Conservation (phyloP, 1,140 invertebrate genomes). For the Stegodyphus dumicola region DNA sequence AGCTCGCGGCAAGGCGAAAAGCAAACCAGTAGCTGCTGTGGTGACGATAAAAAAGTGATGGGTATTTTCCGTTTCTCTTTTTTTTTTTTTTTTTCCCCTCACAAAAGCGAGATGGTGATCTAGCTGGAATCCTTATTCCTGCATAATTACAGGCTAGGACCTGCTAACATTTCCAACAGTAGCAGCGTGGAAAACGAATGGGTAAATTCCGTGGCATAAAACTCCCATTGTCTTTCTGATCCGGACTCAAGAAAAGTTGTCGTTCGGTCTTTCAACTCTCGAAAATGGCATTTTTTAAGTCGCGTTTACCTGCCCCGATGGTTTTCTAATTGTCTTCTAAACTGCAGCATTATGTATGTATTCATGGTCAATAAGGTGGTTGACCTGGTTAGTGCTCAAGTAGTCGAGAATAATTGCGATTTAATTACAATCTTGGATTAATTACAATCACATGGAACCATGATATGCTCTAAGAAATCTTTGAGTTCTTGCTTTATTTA, state of each 20-base stretch:
- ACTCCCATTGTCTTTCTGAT: conserved; percentile 38
- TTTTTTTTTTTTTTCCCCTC: neutral
- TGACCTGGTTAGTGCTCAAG: neutral
- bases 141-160: conserved; percentile 46
- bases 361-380: conserved; percentile 1
- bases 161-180: conserved; percentile 1
- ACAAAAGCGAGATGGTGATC: conserved; percentile 18
- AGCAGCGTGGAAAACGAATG: neutral
- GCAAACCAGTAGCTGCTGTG: conserved; percentile 12
- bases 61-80: neutral
- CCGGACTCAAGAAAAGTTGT: conserved; percentile 31
- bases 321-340: conserved; percentile 16
- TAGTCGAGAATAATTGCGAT: neutral
- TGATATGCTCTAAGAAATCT: no score
- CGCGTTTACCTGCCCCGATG: neutral
- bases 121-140: conserved; percentile 16
- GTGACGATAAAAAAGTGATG: neutral
- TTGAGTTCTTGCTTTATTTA: no score
- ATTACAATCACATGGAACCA: no score
- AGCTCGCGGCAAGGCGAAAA: conserved; percentile 9
- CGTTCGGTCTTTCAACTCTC: conserved; percentile 38
- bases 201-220: conserved; percentile 2
- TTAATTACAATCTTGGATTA: neutral
- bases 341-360: neutral
- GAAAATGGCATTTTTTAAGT: neutral